Evolutionary conservation across 1,140 invertebrate genomes (phyloP).

Genomic region (Latrodectus geometricus): DNA sequence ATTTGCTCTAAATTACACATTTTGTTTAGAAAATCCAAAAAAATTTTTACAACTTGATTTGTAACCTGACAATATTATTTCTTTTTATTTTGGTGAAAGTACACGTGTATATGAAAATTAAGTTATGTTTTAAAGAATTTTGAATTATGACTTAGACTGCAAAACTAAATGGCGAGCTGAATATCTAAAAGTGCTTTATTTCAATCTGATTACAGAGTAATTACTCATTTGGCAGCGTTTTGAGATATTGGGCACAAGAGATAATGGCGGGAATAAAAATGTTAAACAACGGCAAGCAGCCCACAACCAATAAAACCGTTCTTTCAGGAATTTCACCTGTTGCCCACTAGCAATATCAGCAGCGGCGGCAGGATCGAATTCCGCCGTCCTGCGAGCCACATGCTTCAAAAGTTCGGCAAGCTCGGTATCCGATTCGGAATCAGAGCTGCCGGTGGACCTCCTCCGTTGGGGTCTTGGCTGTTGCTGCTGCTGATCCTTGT

Average conservation of each 20-base stretch:
- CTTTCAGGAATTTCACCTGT: constrained; percentile 37
- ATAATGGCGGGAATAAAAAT: background rate
- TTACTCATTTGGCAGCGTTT: too few species aligned
- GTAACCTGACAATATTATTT: too few species aligned
- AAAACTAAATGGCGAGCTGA: too few species aligned
- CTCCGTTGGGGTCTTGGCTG: constrained; percentile 14
- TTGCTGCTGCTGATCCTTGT: background rate
- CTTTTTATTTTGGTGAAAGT: too few species aligned
- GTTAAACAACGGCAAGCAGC: constrained; percentile 49
- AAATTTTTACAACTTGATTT: too few species aligned
- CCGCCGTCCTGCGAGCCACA: constrained; percentile 62
- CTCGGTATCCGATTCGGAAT: constrained; percentile 65
- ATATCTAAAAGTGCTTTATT: too few species aligned
- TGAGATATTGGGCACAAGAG: constrained; percentile 22
- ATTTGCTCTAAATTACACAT: too few species aligned
- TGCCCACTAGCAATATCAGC: constrained; percentile 24
- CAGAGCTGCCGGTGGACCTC: constrained; percentile 59
- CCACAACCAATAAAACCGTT: constrained; percentile 36
- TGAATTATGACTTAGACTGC: too few species aligned
- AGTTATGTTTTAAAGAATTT: too few species aligned
- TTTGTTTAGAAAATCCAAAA: too few species aligned
- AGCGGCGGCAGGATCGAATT: constrained; percentile 59
- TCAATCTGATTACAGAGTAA: too few species aligned
- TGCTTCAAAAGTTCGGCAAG: constrained; percentile 64
- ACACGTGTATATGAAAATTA: too few species aligned